These are phyloP conservation scores for Ceratoteleas bidentatus DNA, from an alignment of 1,140 invertebrate species.

Conservation along the genomic window DNA sequence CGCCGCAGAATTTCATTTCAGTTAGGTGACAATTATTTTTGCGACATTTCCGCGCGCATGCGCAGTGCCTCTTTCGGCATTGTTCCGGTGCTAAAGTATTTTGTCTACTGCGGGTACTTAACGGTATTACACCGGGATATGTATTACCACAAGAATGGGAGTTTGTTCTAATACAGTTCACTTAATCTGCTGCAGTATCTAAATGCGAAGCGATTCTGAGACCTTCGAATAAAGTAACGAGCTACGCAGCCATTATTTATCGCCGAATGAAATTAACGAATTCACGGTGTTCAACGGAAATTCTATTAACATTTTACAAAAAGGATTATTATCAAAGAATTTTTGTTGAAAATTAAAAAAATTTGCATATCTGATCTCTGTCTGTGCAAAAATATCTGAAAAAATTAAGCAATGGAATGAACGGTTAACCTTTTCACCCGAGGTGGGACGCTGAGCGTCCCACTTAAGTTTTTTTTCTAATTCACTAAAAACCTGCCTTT, in stretches of 20 bases:
- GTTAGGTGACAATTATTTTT: neutral
- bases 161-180: constrained; percentile 35
- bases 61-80: neutral
- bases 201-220: constrained; percentile 13
- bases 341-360: too few species aligned
- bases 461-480: too few species aligned
- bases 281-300: neutral
- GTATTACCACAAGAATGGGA: constrained; percentile 24
- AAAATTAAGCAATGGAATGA: too few species aligned
- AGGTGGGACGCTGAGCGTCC: too few species aligned
- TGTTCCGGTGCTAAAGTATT: constrained; percentile 16
- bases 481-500: too few species aligned
- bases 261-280: constrained; percentile 1
- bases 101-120: constrained; percentile 13
- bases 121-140: constrained; percentile 13
- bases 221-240: constrained; percentile 3
- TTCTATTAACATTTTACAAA: constrained; percentile 14
- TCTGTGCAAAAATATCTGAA: too few species aligned
- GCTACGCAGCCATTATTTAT: neutral
- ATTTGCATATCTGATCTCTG: too few species aligned
- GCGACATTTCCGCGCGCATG: neutral
- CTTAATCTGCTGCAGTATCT: constrained; percentile 30
- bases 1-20: neutral
- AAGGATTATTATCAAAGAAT: too few species aligned
- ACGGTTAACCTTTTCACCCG: too few species aligned